phyloP scores from a whole-genome alignment of 2,888 invertebrate genomes.

The Pterobdella sp. region DNA sequence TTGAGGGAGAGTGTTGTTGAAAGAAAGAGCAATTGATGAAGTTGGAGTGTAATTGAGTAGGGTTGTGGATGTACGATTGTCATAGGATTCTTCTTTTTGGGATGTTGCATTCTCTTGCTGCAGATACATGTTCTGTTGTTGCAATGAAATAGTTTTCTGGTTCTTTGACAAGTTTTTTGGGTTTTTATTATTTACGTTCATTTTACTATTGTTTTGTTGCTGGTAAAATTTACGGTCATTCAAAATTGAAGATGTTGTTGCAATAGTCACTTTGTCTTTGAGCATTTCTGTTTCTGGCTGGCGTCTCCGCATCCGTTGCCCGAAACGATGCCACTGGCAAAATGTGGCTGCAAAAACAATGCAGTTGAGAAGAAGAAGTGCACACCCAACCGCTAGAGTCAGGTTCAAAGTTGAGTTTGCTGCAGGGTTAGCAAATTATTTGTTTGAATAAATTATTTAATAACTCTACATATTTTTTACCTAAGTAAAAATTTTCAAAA shows the following conservation, averaged over 20 bases:
- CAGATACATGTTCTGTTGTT: neutral
- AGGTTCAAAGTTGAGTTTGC: slow-evolving; percentile 42
- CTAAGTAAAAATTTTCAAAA: too few relatives aligned
- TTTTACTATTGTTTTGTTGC: too few relatives aligned
- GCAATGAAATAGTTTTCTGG: neutral
- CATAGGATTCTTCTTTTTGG: neutral
- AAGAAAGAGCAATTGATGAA: neutral
- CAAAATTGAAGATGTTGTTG: slow-evolving; percentile 21
- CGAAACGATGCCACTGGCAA: slow-evolving; percentile 61
- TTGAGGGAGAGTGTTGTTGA: neutral
- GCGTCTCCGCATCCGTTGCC: slow-evolving; percentile 8
- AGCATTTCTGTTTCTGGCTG: slow-evolving; percentile 26
- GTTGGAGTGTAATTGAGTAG: neutral
- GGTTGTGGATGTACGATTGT: slow-evolving; percentile 1
- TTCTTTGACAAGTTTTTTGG: neutral
- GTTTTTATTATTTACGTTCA: too few relatives aligned
- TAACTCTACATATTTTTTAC: too few relatives aligned
- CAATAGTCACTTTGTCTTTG: slow-evolving; percentile 22
- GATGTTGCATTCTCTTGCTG: neutral
- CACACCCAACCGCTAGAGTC: slow-evolving; percentile 81
- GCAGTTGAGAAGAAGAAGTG: slow-evolving; percentile 79
- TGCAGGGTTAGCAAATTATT: neutral
- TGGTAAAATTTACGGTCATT: slow-evolving; percentile 2
- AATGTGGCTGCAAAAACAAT: slow-evolving; percentile 88
- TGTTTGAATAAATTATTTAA: too few relatives aligned